phyloP scores from a whole-genome alignment of 2,113 vertebrate genomes.

The Xenus cinereus region DNA sequence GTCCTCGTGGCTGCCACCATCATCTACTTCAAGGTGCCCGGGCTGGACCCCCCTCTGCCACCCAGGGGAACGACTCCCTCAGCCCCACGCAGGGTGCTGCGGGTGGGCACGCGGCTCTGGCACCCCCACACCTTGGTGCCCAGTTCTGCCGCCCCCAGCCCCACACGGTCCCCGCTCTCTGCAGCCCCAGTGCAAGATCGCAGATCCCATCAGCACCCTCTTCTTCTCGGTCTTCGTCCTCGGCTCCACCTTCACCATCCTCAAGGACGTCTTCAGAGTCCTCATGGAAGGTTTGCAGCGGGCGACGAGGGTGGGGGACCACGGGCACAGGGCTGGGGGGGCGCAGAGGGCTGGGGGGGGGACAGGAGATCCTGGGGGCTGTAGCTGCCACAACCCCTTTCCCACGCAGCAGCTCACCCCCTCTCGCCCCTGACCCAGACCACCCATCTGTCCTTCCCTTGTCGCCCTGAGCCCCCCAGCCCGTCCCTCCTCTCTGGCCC shows the following conservation, averaged over 20 bases:
- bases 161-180: background rate
- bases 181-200: constrained; percentile 94
- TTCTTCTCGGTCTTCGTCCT: constrained; percentile 95
- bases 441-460: background rate
- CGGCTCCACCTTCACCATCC: constrained; percentile 91
- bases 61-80: background rate
- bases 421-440: too few relatives aligned
- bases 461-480: too few relatives aligned
- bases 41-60: background rate
- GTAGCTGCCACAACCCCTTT: background rate
- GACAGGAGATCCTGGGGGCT: background rate
- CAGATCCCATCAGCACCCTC: constrained; percentile 96
- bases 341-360: too few relatives aligned
- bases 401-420: background rate
- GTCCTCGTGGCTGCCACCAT: constrained; percentile 90
- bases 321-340: accelerated
- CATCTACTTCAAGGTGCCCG: constrained; percentile 91
- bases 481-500: background rate
- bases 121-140: background rate
- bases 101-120: background rate
- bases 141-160: background rate
- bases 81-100: accelerated
- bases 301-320: accelerated
- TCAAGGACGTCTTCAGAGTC: constrained; percentile 91
- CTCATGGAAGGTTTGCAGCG: constrained; percentile 89